phyloP scores from a whole-genome alignment of 2,888 invertebrate species.

The Ochropacha duplaris region DNA sequence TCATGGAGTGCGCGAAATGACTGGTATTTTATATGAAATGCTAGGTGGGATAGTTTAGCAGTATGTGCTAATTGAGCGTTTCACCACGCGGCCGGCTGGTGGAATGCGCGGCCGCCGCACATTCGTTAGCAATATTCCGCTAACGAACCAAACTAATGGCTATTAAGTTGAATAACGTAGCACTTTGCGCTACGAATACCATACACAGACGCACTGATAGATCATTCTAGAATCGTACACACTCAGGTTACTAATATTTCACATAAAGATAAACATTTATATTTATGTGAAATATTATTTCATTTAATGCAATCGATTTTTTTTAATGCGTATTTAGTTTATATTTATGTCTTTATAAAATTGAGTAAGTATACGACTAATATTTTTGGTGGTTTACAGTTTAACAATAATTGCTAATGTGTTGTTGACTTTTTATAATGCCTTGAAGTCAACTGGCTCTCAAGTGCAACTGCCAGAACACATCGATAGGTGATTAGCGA shows the following conservation, averaged over 20 bases:
- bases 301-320: too few species aligned
- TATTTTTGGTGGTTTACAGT: too few species aligned
- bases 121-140: slow-evolving; percentile 81
- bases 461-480: too few species aligned
- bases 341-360: too few species aligned
- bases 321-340: too few species aligned
- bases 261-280: too few species aligned
- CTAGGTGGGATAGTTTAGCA: slow-evolving; percentile 54
- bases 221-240: slow-evolving; percentile 46
- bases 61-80: slow-evolving; percentile 75
- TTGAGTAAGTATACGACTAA: too few species aligned
- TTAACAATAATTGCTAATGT: too few species aligned
- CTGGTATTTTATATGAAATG: slow-evolving; percentile 54
- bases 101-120: slow-evolving; percentile 66
- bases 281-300: too few species aligned
- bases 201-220: slow-evolving; percentile 54
- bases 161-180: slow-evolving; percentile 80
- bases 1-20: slow-evolving; percentile 43
- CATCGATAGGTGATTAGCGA: too few species aligned
- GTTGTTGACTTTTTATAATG: too few species aligned
- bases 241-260: slow-evolving; percentile 28
- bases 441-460: too few species aligned
- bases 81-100: slow-evolving; percentile 53
- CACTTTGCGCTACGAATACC: slow-evolving; percentile 69
- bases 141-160: slow-evolving; percentile 82